phyloP scores from a whole-genome alignment of 2,888 invertebrate genomes.

The Elegia similella region DNA sequence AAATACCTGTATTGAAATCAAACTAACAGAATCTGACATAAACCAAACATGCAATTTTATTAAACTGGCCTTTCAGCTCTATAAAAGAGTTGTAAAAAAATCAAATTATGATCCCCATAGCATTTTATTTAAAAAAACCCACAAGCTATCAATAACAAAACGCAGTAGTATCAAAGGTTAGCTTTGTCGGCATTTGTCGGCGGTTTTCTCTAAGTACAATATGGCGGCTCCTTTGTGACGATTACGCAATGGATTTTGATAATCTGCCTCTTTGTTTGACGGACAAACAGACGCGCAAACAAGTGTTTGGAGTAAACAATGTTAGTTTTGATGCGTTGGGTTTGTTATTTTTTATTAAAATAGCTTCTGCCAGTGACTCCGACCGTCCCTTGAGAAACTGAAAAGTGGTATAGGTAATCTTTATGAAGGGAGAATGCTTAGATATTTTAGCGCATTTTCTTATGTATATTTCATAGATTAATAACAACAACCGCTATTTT shows the following conservation, averaged over 20 bases:
- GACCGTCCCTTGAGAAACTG: too few relatives aligned
- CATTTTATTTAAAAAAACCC: conserved; percentile 24
- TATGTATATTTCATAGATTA: too few relatives aligned
- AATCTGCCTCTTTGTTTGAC: conserved; percentile 19
- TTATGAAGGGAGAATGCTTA: too few relatives aligned
- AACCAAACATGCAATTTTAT: too few relatives aligned
- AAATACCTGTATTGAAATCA: too few relatives aligned
- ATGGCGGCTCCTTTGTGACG: conserved; percentile 38
- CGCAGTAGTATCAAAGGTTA: conserved; percentile 21
- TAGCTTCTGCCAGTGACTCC: too few relatives aligned
- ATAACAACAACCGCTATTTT: too few relatives aligned
- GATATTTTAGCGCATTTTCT: too few relatives aligned
- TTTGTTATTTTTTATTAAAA: not conserved
- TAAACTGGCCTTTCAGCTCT: not conserved
- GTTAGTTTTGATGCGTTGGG: not conserved
- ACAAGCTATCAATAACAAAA: conserved; percentile 45
- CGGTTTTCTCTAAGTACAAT: conserved; percentile 16
- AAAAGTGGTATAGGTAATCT: too few relatives aligned
- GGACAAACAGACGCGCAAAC: conserved; percentile 17
- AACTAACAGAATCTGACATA: too few relatives aligned
- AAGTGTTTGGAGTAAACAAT: conserved; percentile 17
- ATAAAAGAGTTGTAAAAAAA: not conserved
- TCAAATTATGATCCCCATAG: not conserved
- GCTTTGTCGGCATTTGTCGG: conserved; percentile 37
- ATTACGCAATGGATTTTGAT: conserved; percentile 33